Conservation (phyloP, 2,113 vertebrate genomes). For the human region GRCh38 chr4:161167001-161167500, state of each 20-base stretch:
- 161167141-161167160: not conserved
- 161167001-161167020: not conserved
- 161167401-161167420: not conserved
- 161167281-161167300: not conserved
- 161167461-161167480: not conserved
- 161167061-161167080: not conserved
- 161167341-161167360: not conserved
- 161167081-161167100: accelerated
- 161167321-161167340: not conserved
- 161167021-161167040: not conserved
- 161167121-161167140: not conserved
- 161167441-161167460: not conserved
- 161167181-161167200: not conserved
- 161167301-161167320: not conserved
- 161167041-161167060: not conserved
- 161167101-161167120: not conserved
- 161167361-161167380: not conserved
- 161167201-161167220: not conserved
- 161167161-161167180: not conserved
- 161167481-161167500: not conserved
- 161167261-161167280: not conserved
- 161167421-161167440: not conserved
- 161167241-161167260: not conserved
- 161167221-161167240: not conserved
- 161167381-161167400: accelerated